These are phyloP conservation scores for Geopemphigus sp. DNA, from an alignment of 1,140 invertebrate genomes.

Conservation along the genomic window DNA sequence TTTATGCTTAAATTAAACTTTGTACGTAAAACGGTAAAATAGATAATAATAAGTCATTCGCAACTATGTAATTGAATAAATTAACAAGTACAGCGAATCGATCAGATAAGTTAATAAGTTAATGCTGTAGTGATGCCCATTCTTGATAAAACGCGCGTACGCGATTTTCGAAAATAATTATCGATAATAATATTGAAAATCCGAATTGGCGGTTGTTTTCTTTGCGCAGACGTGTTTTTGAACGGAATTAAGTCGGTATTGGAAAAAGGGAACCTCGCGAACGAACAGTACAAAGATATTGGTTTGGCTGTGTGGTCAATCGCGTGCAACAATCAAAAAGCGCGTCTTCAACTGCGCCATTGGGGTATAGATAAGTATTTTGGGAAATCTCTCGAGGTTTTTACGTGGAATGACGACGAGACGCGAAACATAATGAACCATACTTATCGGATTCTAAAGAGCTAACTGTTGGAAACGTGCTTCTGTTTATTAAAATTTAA, in stretches of 20 bases:
- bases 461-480: neutral
- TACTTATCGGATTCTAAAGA: constrained; percentile 15
- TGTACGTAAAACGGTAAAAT: no score
- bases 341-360: constrained; percentile 13
- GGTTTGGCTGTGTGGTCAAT: constrained; percentile 30
- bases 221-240: constrained; percentile 1
- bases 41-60: no score
- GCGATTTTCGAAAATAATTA: no score
- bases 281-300: constrained; percentile 31
- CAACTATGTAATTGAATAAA: no score
- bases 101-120: neutral
- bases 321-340: constrained; percentile 42
- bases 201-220: no score
- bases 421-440: neutral
- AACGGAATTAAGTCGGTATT: neutral
- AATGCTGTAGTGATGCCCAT: neutral
- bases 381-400: neutral
- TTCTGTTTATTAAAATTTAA: no score
- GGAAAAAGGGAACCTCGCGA: neutral
- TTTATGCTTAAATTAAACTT: no score
- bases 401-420: neutral
- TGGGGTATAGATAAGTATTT: constrained; percentile 43
- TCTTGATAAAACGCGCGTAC: no score
- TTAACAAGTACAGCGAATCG: neutral
- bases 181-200: no score